Conservation (phyloP, 2,888 invertebrate genomes). For the Eumacrocentrus americanus region DNA sequence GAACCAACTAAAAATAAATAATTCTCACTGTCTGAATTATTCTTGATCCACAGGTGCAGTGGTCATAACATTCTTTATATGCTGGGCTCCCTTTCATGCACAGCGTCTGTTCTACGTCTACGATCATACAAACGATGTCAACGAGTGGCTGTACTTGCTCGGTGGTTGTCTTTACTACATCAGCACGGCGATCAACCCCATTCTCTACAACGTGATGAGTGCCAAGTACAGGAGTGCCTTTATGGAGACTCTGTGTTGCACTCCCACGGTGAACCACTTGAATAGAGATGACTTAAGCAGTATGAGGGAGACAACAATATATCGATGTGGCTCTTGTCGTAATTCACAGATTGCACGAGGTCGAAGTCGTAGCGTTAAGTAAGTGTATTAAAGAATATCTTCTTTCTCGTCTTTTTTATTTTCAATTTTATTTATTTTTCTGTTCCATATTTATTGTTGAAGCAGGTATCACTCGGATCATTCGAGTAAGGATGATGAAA, state of each 20-base stretch:
- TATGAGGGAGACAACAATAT: conserved; percentile 68
- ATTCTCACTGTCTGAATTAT: conserved; percentile 6
- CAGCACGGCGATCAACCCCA: conserved; percentile 82
- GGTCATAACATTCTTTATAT: conserved; percentile 90
- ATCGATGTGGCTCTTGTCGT: conserved; percentile 62
- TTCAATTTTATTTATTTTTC: background rate
- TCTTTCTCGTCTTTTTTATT: background rate
- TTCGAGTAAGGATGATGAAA: conserved; percentile 29
- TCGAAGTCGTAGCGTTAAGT: conserved; percentile 52
- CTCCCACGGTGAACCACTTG: conserved; percentile 53
- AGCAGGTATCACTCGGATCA: conserved; percentile 32
- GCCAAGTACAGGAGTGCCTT: conserved; percentile 79
- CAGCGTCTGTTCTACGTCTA: conserved; percentile 86
- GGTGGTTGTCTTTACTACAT: conserved; percentile 85
- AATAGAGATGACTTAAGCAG: conserved; percentile 63
- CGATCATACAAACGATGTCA: conserved; percentile 71
- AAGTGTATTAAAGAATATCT: conserved; percentile 22
- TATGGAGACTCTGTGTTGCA: conserved; percentile 74
- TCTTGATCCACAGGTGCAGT: conserved; percentile 82
- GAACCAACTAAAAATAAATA: too few species aligned
- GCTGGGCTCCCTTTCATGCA: conserved; percentile 96
- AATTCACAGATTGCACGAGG: conserved; percentile 63
- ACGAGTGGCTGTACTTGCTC: conserved; percentile 79
- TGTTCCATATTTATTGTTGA: background rate
- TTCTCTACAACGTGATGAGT: conserved; percentile 85